Evolutionary conservation across 2,797 vertebrate species (phyloP), one percentile per base, ranked within the genome.

Genomic region (Micropoecilia bifurca): DNA sequence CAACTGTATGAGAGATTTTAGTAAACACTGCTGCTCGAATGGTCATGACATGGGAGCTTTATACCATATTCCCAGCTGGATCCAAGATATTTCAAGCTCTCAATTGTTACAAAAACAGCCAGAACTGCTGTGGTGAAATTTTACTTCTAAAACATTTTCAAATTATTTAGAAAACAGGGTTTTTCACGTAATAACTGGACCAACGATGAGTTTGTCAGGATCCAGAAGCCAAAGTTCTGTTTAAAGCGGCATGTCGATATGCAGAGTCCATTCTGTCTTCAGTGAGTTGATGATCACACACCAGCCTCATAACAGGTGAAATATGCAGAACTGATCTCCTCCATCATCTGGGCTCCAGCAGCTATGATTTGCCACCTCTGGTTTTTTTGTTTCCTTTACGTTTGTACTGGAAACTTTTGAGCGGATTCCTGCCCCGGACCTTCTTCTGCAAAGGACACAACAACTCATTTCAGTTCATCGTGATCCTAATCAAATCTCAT

Each of bases 381-480:
- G 75, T 75, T 16, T 78, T 47, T 30, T 79, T 80, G 25, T 57
- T 77, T 36, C 87, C 96, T 57, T 91, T 93, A 77, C 89, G 78
- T 2, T 80, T 87, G 91, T 93, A 95, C 46, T 86, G 92, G 87
- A 99, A 99, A 83, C 88, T 97, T 90, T 93, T 97, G 78, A 99
- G 94, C 0, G 97, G 98, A 82, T 99, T 97, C 86, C 87, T 93
- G 53, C 85, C 93, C 82, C 74, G 90, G 86, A 5, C 16, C 81
- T 83, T 94, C 73, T 95, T 97, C 93, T 90, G 76, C 6, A 41
- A 63, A 6, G 3, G 2, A 43, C 1, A 33, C 30, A 82, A 61
- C 1, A 6, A 30, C 16, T 9, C 41, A 7, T 0, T 33, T 57
- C n/a, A 68, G 6, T 7, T 20, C 22, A 4, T 48, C 2, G 1